Percentiles rank a stretch among this genome's conserved stretches.
Evolutionary conservation across 1,140 invertebrate genomes (phyloP).

Genomic region (Ylistrum balloti): DNA sequence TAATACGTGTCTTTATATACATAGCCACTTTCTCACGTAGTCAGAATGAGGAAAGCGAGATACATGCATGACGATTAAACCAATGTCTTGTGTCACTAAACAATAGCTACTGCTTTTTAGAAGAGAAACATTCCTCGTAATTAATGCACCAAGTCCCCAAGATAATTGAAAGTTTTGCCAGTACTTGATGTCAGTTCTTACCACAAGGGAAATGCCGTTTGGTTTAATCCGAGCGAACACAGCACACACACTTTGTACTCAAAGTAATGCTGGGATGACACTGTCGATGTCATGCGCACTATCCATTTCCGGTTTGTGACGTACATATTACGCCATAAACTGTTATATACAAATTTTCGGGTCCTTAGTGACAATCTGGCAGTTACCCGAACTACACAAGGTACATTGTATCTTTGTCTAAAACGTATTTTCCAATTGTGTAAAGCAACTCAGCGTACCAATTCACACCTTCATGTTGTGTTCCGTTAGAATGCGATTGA

Average conservation of each 20-base stretch:
- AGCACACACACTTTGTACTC: neutral
- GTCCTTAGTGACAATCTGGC: neutral
- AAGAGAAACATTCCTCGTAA: neutral
- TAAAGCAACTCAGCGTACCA: constrained; percentile 94
- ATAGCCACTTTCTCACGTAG: neutral
- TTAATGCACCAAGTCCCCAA: neutral
- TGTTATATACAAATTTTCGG: neutral
- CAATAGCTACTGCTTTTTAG: neutral
- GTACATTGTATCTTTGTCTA: constrained; percentile 63
- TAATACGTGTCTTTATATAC: constrained; percentile 1
- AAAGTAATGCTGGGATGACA: neutral
- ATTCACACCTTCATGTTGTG: constrained; percentile 86
- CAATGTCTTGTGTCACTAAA: neutral
- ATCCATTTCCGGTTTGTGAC: neutral
- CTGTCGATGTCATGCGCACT: neutral
- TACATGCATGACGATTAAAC: neutral
- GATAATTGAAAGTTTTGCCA: neutral
- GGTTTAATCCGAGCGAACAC: neutral
- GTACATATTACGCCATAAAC: neutral
- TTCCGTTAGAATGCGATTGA: constrained; percentile 64
- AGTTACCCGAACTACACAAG: constrained; percentile 50
- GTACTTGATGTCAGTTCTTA: too few relatives aligned
- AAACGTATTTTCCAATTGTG: constrained; percentile 84
- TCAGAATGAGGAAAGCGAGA: too few relatives aligned
- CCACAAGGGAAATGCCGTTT: neutral